A percentile compares a stretch with the other conserved stretches of the same genome.
phyloP scores from a whole-genome alignment of 2,888 invertebrate species.

The Archaeoteleia sp. region DNA sequence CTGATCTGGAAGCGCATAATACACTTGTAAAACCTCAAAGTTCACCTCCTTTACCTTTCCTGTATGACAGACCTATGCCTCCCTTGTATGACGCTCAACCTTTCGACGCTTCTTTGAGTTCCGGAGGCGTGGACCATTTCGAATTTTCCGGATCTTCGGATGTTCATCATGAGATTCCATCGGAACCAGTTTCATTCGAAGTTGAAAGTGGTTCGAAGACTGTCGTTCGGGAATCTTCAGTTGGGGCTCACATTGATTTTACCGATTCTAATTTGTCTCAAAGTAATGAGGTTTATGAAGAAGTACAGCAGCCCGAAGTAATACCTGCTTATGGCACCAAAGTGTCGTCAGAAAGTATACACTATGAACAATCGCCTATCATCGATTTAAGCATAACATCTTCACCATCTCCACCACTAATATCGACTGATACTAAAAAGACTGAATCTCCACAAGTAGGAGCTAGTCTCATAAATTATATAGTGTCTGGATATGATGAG shows the following conservation, averaged over 20 bases:
- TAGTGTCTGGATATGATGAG: conserved; percentile 50
- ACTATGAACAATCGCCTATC: conserved; percentile 82
- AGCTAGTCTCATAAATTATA: conserved; percentile 55
- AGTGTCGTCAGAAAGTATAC: conserved; percentile 82
- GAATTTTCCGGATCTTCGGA: conserved; percentile 45
- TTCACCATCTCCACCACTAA: too few species aligned
- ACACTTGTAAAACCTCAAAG: conserved; percentile 42
- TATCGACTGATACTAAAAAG: conserved; percentile 17
- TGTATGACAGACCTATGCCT: conserved; percentile 78
- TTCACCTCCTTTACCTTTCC: conserved; percentile 76
- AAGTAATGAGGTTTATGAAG: conserved; percentile 14
- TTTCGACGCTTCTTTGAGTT: conserved; percentile 31
- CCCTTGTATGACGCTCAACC: conserved; percentile 78
- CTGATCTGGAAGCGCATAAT: conserved; percentile 30
- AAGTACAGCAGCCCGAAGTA: conserved; percentile 76
- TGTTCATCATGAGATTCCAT: conserved; percentile 42
- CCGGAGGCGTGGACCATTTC: conserved; percentile 27
- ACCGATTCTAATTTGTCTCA: neutral
- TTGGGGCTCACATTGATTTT: neutral
- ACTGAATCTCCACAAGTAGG: conserved; percentile 19
- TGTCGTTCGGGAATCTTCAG: conserved; percentile 14
- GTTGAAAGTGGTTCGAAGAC: conserved; percentile 34
- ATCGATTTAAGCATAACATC: conserved; percentile 79
- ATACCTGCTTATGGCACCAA: conserved; percentile 82
- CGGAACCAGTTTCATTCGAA: conserved; percentile 38